Evolutionary conservation across 2,888 invertebrate species (phyloP).

Genomic region (Pristionchus exspectatus): DNA sequence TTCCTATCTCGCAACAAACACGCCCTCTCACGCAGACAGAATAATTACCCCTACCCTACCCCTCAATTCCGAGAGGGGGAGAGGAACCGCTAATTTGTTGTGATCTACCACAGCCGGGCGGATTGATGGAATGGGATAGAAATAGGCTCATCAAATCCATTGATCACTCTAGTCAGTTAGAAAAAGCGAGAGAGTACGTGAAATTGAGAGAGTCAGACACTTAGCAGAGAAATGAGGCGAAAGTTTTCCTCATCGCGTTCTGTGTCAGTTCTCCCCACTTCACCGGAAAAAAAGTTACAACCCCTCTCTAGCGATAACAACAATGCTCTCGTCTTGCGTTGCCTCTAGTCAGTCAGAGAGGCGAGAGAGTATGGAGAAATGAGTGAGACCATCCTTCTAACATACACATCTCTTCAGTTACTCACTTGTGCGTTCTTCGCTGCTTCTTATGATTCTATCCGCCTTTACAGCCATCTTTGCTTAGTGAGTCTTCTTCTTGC

Average conservation of each 20-base stretch:
- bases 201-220: not conserved
- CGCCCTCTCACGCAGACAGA: not conserved
- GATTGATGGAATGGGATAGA: not conserved
- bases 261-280: not conserved
- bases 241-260: not conserved
- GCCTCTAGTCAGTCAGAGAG: too few species aligned
- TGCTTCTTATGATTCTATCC: not conserved
- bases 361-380: too few species aligned
- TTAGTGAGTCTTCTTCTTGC: not conserved
- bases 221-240: not conserved
- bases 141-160: not conserved
- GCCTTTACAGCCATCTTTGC: not conserved
- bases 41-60: not conserved
- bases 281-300: not conserved
- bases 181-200: not conserved
- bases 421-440: not conserved
- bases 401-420: not conserved
- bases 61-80: not conserved
- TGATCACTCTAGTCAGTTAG: not conserved
- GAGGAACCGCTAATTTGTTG: slow-evolving; percentile 20
- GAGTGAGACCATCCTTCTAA: too few species aligned
- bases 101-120: not conserved
- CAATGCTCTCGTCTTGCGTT: not conserved
- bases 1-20: slow-evolving; percentile 2
- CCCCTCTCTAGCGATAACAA: not conserved